Conservation (phyloP, 2,797 vertebrate genomes). For the Vultur gryphus region DNA sequence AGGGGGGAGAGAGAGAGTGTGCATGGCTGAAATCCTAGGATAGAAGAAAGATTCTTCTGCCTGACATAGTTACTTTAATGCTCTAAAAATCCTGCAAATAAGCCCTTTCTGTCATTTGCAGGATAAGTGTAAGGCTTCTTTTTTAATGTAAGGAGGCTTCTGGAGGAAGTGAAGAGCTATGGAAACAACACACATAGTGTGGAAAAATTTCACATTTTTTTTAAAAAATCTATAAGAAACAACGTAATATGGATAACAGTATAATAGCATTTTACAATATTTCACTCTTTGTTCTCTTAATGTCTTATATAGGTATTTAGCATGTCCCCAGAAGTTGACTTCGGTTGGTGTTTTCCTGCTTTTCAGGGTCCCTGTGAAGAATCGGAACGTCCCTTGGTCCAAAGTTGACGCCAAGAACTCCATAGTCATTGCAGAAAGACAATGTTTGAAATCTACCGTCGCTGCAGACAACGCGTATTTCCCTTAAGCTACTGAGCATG, state of each 20-base stretch:
- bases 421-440: conserved; percentile 82
- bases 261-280: conserved; percentile 99
- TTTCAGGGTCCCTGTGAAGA: conserved; percentile 89
- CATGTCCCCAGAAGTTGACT: conserved; percentile 90
- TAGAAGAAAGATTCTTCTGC: conserved; percentile 82
- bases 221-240: conserved; percentile 99
- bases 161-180: conserved; percentile 90
- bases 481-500: conserved; percentile 85
- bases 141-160: conserved; percentile 87
- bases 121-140: conserved; percentile 85
- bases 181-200: conserved; percentile 96
- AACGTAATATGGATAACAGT: conserved; percentile 99
- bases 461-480: conserved; percentile 79
- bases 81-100: conserved; percentile 84
- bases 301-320: conserved; percentile 97
- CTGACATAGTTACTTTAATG: conserved; percentile 83
- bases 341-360: conserved; percentile 85
- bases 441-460: conserved; percentile 79
- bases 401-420: conserved; percentile 85
- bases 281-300: conserved; percentile 96
- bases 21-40: conserved; percentile 88
- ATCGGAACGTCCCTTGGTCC: conserved; percentile 87
- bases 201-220: conserved; percentile 99
- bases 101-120: conserved; percentile 81
- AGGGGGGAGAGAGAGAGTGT: conserved; percentile 57